Evolutionary conservation across 2,888 invertebrate genomes (phyloP), one percentile per base, ranked within the genome.

Genomic region (Terebella lapidaria): DNA sequence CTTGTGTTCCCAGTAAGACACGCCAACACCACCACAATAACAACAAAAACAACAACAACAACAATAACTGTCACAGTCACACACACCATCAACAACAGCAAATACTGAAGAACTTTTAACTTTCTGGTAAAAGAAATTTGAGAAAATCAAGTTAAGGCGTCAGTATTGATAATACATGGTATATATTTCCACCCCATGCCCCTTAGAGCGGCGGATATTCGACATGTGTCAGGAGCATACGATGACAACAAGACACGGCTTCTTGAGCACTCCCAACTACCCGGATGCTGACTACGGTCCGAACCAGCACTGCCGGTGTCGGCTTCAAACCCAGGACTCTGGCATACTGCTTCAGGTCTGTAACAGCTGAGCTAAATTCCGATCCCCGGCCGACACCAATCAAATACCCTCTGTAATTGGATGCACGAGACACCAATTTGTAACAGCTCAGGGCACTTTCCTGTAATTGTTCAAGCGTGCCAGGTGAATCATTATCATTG

Each of bases 1-100:
- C 62, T 3, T 64, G 64, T 49, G 49, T 64, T 15, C 60, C 64
- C 2, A 54, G 64, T 64, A 57, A 60, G 64, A 60, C 10, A 46
- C 24, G 15, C 3, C n/a, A 18, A 56, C 5, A 53, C 15, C 26
- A 5, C 22, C n/a, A n/a, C n/a, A n/a, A n/a, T n/a, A n/a, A n/a
- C n/a, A n/a, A n/a, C n/a, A n/a, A n/a, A n/a, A n/a, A n/a, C n/a
- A n/a, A n/a, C n/a, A n/a, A 35, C 10, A 49, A 22, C 20, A 18
- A 49, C 15, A 18, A 20, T 49, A 49, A 10, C 10, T 10, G 10
- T 10, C 51, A 22, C 22, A 10, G 10, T 15, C 42, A 18, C 18
- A 10, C 18, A 42, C 18, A 15, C 42, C 15, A 10, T 42, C n/a
- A 45, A n/a, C 20, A 1, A 45, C 2, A 45, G 2, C 20, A 45